Evolutionary conservation across 2,888 invertebrate species (phyloP), one percentile per base, ranked within the genome.

Genomic region (Plebejus argus): DNA sequence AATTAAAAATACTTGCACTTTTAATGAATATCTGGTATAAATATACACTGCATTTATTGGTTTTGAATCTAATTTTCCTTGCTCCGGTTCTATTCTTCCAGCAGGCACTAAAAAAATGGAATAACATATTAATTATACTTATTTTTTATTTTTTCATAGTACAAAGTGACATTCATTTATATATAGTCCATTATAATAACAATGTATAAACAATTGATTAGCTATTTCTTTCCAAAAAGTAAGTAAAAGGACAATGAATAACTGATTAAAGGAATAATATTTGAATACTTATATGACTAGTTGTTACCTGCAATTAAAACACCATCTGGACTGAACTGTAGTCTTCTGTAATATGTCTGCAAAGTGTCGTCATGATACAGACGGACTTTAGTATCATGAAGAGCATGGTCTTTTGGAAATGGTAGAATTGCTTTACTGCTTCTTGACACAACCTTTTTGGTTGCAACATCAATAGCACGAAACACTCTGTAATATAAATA

Each of bases 241-340:
- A 45, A 10, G 45, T 39, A 39, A 39, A 39, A 8, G 35, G 8
- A 39, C 7, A 49, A 15, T 49, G 12, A 49, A 49, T 53, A 18
- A 15, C 53, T 53, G 53, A 49, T 49, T 49, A 4, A 15, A n/a
- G n/a, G n/a, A n/a, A n/a, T n/a, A n/a, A n/a, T n/a, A n/a, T 15
- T 15, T 18, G 15, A 53, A 0, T 58, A 58, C 8, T 10, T 20
- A 58, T 3, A 20, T n/a, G 8, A n/a, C 18, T 58, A 58, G 10
- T 61, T 12, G 4, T 20, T 76, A 83, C 83, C 83, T 49, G 99
- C 95, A 33, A 99, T 90, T 74, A 99, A 90, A 85, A 97, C 95
- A 0, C 99, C 99, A 89, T 99, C 99, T 0, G 99, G 98, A 35
- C 98, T 97, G 87, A 98, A 99, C 72, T 96, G 95, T 39, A 99